These are phyloP conservation scores for Fulica atra DNA, from an alignment of 2,113 vertebrate genomes.

Conservation along the genomic window DNA sequence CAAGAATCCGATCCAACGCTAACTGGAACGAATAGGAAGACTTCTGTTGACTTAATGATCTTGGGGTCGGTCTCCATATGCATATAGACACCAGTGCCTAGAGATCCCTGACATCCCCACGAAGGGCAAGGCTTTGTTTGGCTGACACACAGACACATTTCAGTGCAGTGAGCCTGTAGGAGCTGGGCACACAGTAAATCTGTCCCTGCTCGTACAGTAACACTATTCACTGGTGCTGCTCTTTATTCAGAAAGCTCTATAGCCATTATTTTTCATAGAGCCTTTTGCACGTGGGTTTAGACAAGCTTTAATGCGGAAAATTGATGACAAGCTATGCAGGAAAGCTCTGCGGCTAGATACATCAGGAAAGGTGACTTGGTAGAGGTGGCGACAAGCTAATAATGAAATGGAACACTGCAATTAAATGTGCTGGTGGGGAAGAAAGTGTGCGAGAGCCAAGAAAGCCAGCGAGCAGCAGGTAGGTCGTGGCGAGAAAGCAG, in stretches of 20 bases:
- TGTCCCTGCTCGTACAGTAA: conserved; percentile 34
- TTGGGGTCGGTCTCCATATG: not conserved
- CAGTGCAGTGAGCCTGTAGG: conserved; percentile 24
- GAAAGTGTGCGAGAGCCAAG: not conserved
- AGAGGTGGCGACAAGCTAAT: conserved; percentile 39
- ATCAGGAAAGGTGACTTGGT: conserved; percentile 6
- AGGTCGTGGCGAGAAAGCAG: not conserved
- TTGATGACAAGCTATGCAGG: not conserved
- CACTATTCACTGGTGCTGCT: conserved; percentile 29
- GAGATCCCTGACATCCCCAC: not conserved
- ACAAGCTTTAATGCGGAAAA: not conserved
- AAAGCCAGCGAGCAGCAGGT: not conserved
- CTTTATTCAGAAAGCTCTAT: conserved; percentile 10
- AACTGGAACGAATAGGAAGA: not conserved
- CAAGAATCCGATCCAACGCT: not conserved
- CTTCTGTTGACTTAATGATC: not conserved
- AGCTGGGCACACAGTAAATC: conserved; percentile 30
- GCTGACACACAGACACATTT: not conserved
- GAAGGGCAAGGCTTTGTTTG: conserved; percentile 20
- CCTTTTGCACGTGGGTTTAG: not conserved
- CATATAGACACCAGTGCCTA: not conserved
- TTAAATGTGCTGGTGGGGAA: conserved; percentile 27
- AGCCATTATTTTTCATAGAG: not conserved
- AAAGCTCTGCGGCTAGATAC: not conserved
- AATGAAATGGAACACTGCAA: conserved; percentile 40